Conservation (phyloP, 1,140 invertebrate species). For the Drosophila pandora region DNA sequence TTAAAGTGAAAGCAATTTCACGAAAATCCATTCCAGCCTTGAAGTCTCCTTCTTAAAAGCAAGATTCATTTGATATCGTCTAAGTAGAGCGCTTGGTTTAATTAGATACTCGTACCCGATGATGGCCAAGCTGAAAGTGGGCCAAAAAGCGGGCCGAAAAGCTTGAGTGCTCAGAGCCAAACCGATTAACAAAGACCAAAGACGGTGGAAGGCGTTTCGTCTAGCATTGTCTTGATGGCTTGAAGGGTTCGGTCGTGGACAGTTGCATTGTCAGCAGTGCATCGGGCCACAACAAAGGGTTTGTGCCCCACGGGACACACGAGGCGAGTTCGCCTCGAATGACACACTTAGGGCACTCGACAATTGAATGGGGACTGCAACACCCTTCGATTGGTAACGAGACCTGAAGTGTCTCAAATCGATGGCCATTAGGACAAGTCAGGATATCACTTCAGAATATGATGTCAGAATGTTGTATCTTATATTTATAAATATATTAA, state of each 20-base stretch:
- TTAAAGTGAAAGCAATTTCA: constrained; percentile 75
- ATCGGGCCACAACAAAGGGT: constrained; percentile 51
- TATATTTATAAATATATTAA: no score
- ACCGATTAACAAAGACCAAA: constrained; percentile 62
- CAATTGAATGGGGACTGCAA: constrained; percentile 2
- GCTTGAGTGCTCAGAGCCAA: constrained; percentile 18
- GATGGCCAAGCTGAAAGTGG: not conserved
- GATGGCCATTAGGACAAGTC: not conserved
- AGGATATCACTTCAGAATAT: not conserved
- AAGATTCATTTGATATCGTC: constrained; percentile 50
- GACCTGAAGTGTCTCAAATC: constrained; percentile 15
- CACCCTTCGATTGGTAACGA: constrained; percentile 18
- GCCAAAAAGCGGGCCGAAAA: constrained; percentile 8
- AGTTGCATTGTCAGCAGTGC: constrained; percentile 64
- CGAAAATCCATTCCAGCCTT: constrained; percentile 43
- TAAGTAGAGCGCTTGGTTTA: constrained; percentile 63
- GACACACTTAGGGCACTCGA: constrained; percentile 54
- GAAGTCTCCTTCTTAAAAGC: constrained; percentile 36
- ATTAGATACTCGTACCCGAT: constrained; percentile 64
- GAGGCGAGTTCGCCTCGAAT: constrained; percentile 27
- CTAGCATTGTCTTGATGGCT: constrained; percentile 44
- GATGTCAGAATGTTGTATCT: no score
- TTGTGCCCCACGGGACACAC: constrained; percentile 5
- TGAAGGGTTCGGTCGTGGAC: constrained; percentile 47
- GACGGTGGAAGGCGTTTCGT: constrained; percentile 30